Percentiles rank a stretch among this genome's conserved stretches.
These are phyloP conservation scores for Ricordea florida DNA, from an alignment of 92 coral and sea anemone species.

Conservation along the genomic window DNA sequence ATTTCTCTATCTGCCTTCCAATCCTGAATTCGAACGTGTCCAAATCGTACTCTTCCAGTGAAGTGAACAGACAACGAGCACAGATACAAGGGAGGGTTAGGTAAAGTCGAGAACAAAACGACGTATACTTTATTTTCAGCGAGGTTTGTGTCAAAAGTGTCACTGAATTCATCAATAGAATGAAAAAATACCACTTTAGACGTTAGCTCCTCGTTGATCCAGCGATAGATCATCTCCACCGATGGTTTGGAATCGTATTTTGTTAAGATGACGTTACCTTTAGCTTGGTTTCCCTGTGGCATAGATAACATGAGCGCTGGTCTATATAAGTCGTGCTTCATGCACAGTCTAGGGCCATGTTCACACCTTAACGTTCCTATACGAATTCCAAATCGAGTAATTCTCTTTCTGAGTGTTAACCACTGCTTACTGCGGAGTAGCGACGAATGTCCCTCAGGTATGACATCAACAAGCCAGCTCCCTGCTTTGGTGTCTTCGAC, in stretches of 20 bases:
- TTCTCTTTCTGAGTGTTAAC: constrained; percentile 68
- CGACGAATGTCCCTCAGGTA: constrained; percentile 68
- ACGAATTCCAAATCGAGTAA: constrained; percentile 90
- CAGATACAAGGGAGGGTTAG: constrained; percentile 85
- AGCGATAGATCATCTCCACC: constrained; percentile 73
- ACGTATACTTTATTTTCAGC: constrained; percentile 65
- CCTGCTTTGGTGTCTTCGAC: constrained; percentile 99
- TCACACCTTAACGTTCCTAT: constrained; percentile 92
- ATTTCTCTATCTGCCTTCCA: constrained; percentile 53
- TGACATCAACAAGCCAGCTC: constrained; percentile 94
- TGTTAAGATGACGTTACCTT: constrained; percentile 93
- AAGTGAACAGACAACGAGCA: constrained; percentile 91
- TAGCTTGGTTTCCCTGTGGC: constrained; percentile 92
- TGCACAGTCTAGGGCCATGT: constrained; percentile 82
- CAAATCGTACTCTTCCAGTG: constrained; percentile 93
- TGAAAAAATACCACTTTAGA: constrained; percentile 63
- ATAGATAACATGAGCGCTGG: constrained; percentile 78
- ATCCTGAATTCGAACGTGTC: constrained; percentile 64
- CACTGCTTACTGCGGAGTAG: constrained; percentile 81
- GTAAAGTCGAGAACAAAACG: constrained; percentile 77
- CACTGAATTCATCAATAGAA: constrained; percentile 50
- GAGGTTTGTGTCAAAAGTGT: constrained; percentile 44
- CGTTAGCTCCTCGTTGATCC: constrained; percentile 84
- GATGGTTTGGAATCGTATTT: constrained; percentile 77
- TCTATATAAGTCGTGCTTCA: constrained; percentile 74